Conservation (phyloP, 2,888 invertebrate genomes). For the Aspidiotus rigidus region DNA sequence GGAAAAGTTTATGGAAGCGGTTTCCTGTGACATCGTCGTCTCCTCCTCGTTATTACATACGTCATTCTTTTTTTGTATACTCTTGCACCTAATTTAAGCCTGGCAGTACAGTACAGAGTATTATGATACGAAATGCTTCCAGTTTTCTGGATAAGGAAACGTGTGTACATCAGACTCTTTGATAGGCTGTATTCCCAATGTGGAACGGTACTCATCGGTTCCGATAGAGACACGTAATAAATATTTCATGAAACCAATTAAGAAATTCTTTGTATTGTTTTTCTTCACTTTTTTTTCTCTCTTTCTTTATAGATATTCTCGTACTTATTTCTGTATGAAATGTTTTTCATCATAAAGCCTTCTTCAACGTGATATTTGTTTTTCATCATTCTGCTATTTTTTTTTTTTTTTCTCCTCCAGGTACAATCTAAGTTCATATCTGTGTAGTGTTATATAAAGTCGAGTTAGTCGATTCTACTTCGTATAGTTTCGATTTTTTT, state of each 20-base stretch:
- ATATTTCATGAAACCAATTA: constrained; percentile 35
- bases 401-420: constrained; percentile 1
- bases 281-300: constrained; percentile 15
- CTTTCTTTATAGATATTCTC: neutral
- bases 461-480: neutral
- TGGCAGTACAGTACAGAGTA: too few species aligned
- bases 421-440: neutral
- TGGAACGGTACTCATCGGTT: constrained; percentile 7
- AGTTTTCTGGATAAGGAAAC: constrained; percentile 13
- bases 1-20: too few species aligned
- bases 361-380: constrained; percentile 16
- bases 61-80: too few species aligned
- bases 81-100: too few species aligned
- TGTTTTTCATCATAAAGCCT: constrained; percentile 22
- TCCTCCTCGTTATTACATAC: too few species aligned
- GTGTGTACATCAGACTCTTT: neutral
- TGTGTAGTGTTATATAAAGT: neutral
- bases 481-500: constrained; percentile 2
- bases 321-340: constrained; percentile 6
- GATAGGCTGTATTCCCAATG: neutral
- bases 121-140: neutral
- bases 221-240: constrained; percentile 29
- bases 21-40: too few species aligned
- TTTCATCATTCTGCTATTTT: neutral
- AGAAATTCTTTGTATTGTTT: constrained; percentile 34